Percentiles rank a stretch among this genome's conserved stretches.
phyloP scores from a whole-genome alignment of 2,888 invertebrate genomes.

The Vesta saturnalis region DNA sequence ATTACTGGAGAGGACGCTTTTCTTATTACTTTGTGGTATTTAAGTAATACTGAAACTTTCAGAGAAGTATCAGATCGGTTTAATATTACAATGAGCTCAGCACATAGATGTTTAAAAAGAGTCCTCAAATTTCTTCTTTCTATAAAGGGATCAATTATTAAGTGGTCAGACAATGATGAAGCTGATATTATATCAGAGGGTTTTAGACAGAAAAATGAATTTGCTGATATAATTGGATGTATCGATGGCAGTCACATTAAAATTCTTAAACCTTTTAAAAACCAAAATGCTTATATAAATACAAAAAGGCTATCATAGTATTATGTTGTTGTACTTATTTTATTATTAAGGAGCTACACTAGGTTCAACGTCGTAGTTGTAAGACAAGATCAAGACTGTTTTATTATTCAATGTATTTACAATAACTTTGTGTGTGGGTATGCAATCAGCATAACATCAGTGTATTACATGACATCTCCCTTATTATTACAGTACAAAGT shows the following conservation, averaged over 20 bases:
- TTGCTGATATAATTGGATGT: slow-evolving; percentile 39
- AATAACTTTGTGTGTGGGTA: no score
- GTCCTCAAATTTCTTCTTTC: slow-evolving; percentile 8
- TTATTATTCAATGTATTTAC: no score
- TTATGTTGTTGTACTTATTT: no score
- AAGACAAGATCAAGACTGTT: no score
- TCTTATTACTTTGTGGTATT: slow-evolving; percentile 12
- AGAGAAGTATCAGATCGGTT: slow-evolving; percentile 16
- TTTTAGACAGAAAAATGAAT: slow-evolving; percentile 20
- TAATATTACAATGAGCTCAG: slow-evolving; percentile 16
- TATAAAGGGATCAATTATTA: background rate
- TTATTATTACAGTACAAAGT: background rate
- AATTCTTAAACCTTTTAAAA: slow-evolving; percentile 34
- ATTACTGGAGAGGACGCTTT: slow-evolving; percentile 14
- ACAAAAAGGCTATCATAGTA: slow-evolving; percentile 39
- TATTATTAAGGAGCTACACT: no score
- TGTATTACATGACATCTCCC: background rate
- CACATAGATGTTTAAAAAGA: background rate
- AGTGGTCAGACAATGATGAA: slow-evolving; percentile 6
- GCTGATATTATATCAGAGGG: slow-evolving; percentile 10
- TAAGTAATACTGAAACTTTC: slow-evolving; percentile 14
- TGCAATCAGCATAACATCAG: no score
- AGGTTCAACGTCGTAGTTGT: no score
- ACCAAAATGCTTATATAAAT: slow-evolving; percentile 41
- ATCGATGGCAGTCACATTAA: slow-evolving; percentile 43